phyloP scores from a whole-genome alignment of 2,113 vertebrate species.

The Pristiophorus japonicus region DNA sequence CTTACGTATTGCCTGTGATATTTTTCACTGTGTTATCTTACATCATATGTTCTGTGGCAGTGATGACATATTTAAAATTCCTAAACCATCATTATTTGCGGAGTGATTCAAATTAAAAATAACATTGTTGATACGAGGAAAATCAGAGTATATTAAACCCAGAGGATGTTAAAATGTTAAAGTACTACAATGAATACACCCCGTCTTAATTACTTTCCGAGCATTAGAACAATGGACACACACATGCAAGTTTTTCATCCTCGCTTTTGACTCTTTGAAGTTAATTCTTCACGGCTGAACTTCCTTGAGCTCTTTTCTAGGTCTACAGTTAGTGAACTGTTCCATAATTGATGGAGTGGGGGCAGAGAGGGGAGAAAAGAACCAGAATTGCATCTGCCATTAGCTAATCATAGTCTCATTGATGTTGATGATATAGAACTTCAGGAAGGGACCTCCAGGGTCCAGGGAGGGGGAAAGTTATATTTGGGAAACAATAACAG shows the following conservation, averaged over 20 bases:
- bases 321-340: not conserved
- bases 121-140: not conserved
- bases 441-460: not conserved
- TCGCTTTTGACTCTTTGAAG: not conserved
- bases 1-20: not conserved
- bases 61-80: not conserved
- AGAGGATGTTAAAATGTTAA: not conserved
- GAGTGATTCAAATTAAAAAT: not conserved
- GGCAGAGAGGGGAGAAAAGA: not conserved
- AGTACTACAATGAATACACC: not conserved
- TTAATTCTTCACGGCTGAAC: not conserved
- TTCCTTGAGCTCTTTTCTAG: not conserved
- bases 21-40: not conserved
- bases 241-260: not conserved
- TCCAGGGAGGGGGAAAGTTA: not conserved
- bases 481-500: not conserved
- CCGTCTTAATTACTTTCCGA: not conserved
- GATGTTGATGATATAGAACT: not conserved
- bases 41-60: not conserved
- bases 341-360: not conserved
- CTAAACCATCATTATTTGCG: not conserved
- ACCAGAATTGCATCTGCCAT: not conserved
- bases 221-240: not conserved
- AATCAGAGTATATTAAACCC: not conserved
- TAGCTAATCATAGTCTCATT: not conserved